A percentile compares a stretch with the other conserved stretches of the same genome.
Evolutionary conservation across 2,797 vertebrate genomes (phyloP).

Genomic region (Micrastur ruficollis): DNA sequence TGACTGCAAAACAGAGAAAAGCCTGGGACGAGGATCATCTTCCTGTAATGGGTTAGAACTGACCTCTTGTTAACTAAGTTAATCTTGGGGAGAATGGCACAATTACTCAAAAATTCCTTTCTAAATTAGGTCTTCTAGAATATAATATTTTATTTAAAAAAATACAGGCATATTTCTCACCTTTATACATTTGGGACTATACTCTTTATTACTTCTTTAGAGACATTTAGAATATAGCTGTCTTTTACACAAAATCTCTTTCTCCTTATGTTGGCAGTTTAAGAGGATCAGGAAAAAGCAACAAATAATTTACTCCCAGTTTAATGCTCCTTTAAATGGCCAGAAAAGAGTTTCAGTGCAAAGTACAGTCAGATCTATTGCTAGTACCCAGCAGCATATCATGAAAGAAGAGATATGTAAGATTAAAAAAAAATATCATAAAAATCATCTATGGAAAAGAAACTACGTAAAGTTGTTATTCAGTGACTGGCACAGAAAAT

Average conservation of each 20-base stretch:
- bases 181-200: not conserved
- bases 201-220: not conserved
- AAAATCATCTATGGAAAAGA: constrained; percentile 12
- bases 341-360: not conserved
- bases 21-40: not conserved
- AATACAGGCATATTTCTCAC: not conserved
- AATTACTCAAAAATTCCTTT: not conserved
- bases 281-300: constrained; percentile 9
- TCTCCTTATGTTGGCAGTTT: not conserved
- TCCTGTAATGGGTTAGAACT: not conserved
- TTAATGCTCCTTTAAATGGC: constrained; percentile 23
- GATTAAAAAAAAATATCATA: constrained; percentile 46
- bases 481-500: not conserved
- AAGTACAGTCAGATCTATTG: constrained; percentile 31
- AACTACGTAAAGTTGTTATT: not conserved
- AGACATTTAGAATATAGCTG: not conserved
- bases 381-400: not conserved
- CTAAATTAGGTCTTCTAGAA: not conserved
- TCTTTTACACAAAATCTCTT: not conserved
- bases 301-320: constrained; percentile 27
- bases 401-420: not conserved
- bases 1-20: not conserved
- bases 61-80: not conserved
- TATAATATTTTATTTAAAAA: not conserved
- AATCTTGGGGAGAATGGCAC: not conserved